Percentiles rank a stretch among this genome's conserved stretches.
phyloP scores from a whole-genome alignment of 1,140 invertebrate genomes.

The Oppia nitens region DNA sequence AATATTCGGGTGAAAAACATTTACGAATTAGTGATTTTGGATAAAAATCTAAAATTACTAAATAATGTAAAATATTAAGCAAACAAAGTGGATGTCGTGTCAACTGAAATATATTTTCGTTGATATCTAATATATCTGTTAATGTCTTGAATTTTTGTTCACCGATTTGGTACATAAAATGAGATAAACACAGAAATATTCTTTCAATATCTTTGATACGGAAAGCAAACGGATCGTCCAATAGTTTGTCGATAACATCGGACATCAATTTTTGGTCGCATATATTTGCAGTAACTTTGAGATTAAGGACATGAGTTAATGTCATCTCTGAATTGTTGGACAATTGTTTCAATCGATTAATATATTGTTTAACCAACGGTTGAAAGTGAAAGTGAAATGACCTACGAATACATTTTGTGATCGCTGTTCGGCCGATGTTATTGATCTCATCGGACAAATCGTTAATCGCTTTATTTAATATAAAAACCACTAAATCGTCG shows the following conservation, averaged over 20 bases:
- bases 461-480: neutral
- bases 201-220: slow-evolving; percentile 12
- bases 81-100: neutral
- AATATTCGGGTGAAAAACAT: neutral
- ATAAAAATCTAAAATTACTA: neutral
- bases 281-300: neutral
- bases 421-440: neutral
- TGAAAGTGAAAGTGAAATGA: neutral
- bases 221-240: neutral
- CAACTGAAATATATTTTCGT: slow-evolving; percentile 2
- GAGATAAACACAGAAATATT: slow-evolving; percentile 5
- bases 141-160: neutral
- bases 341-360: neutral
- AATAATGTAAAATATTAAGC: neutral
- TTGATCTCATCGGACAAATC: neutral
- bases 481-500: neutral
- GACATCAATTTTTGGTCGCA: neutral
- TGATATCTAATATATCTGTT: neutral
- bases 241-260: neutral
- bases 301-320: slow-evolving; percentile 4
- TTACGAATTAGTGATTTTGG: neutral
- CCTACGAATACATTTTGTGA: slow-evolving; percentile 3
- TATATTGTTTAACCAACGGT: neutral
- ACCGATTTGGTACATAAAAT: neutral
- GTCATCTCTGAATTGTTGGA: neutral